Evolutionary conservation across 2,797 vertebrate genomes (phyloP).

Genomic region (Coccyzus lansbergi): DNA sequence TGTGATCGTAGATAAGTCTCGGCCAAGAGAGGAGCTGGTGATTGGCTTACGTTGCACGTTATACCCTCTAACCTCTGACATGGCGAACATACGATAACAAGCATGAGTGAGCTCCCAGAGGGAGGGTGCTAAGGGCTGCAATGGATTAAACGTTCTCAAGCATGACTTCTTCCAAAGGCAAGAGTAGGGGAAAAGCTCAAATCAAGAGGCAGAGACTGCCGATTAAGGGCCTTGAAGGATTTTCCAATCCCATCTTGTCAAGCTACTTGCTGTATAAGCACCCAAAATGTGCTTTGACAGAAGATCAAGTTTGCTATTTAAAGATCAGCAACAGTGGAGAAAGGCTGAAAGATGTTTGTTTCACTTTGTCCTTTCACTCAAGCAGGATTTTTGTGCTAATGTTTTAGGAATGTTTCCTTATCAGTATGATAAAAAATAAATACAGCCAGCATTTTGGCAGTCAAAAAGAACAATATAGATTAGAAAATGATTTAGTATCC

Average conservation of each 20-base stretch:
- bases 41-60: slow-evolving; percentile 53
- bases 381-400: slow-evolving; percentile 29
- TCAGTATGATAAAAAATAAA: slow-evolving; percentile 67
- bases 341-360: not conserved
- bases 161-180: slow-evolving; percentile 50
- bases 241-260: not conserved
- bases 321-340: not conserved
- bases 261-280: not conserved
- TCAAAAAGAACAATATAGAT: slow-evolving; percentile 59
- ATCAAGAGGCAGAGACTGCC: not conserved
- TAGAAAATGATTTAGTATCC: slow-evolving; percentile 58
- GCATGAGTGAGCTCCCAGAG: slow-evolving; percentile 60
- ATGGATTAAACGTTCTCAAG: slow-evolving; percentile 65
- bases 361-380: slow-evolving; percentile 17
- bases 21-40: not conserved
- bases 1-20: slow-evolving; percentile 26
- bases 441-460: slow-evolving; percentile 53
- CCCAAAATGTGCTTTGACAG: not conserved
- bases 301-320: slow-evolving; percentile 1
- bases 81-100: slow-evolving; percentile 54
- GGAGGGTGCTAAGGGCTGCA: slow-evolving; percentile 64
- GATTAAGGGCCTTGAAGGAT: slow-evolving; percentile 29
- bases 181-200: not conserved
- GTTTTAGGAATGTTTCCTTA: slow-evolving; percentile 68
- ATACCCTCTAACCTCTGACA: slow-evolving; percentile 76